Evolutionary conservation across 2,797 vertebrate species (phyloP).

Genomic region (Anguilla megastoma): DNA sequence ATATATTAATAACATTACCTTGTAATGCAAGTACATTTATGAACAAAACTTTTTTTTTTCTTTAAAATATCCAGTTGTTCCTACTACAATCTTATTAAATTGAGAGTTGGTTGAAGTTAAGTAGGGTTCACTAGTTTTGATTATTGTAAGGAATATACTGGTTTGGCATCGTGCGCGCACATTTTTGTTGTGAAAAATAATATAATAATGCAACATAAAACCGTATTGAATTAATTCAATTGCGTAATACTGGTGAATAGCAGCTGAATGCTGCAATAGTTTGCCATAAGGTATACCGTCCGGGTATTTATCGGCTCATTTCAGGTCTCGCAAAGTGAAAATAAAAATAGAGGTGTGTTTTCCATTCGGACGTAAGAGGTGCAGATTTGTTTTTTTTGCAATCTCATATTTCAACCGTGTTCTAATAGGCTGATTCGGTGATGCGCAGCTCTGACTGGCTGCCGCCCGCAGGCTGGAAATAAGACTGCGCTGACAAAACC

Average conservation of each 20-base stretch:
- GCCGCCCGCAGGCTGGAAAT: constrained; percentile 47
- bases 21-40: background rate
- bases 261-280: background rate
- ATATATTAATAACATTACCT: background rate
- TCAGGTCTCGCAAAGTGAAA: background rate
- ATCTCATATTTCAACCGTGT: constrained; percentile 31
- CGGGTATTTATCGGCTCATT: background rate
- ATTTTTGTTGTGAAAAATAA: no score
- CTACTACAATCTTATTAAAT: background rate
- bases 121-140: background rate
- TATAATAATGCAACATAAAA: no score
- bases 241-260: background rate
- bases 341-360: background rate
- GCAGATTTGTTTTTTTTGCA: background rate
- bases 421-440: constrained; percentile 62
- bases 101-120: background rate
- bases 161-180: background rate
- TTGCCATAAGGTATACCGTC: background rate
- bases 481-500: constrained; percentile 30
- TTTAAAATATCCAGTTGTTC: background rate
- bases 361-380: background rate
- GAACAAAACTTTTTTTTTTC: background rate
- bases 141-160: background rate
- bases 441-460: constrained; percentile 37
- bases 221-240: no score